Evolutionary conservation across 2,888 invertebrate genomes (phyloP).

Genomic region (Pachydiplax longipennis): DNA sequence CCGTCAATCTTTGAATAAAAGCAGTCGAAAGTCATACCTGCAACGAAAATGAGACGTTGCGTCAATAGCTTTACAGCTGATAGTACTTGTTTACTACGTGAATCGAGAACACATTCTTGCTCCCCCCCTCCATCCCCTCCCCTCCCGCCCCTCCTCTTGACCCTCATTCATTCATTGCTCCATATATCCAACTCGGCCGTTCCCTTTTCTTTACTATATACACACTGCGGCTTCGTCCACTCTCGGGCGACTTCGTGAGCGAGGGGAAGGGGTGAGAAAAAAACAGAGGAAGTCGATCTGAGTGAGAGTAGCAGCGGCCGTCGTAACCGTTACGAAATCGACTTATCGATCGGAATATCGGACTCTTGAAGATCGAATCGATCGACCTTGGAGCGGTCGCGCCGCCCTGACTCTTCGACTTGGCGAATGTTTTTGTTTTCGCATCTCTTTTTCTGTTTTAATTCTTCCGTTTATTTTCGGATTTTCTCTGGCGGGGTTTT

Average conservation of each 20-base stretch:
- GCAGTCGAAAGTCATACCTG: too few species aligned
- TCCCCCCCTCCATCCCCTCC: neutral
- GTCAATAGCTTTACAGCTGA: too few species aligned
- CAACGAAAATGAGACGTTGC: too few species aligned
- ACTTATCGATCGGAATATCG: neutral
- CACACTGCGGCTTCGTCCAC: neutral
- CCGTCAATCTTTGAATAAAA: too few species aligned
- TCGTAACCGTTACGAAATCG: neutral
- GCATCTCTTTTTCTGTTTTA: neutral
- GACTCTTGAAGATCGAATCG: neutral
- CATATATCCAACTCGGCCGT: neutral
- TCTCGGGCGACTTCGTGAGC: neutral
- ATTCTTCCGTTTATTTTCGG: neutral
- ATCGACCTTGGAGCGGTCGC: neutral
- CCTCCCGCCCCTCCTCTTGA: neutral
- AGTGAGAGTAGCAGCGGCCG: neutral
- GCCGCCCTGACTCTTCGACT: neutral
- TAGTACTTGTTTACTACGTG: too few species aligned
- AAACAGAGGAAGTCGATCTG: neutral
- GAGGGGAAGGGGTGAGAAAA: neutral
- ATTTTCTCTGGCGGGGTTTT: too few species aligned
- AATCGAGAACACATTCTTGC: neutral
- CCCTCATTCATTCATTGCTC: neutral
- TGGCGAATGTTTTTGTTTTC: neutral
- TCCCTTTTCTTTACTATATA: neutral